Evolutionary conservation across 2,797 vertebrate species (phyloP).

Genomic region (Paramormyrops hopkinsi): DNA sequence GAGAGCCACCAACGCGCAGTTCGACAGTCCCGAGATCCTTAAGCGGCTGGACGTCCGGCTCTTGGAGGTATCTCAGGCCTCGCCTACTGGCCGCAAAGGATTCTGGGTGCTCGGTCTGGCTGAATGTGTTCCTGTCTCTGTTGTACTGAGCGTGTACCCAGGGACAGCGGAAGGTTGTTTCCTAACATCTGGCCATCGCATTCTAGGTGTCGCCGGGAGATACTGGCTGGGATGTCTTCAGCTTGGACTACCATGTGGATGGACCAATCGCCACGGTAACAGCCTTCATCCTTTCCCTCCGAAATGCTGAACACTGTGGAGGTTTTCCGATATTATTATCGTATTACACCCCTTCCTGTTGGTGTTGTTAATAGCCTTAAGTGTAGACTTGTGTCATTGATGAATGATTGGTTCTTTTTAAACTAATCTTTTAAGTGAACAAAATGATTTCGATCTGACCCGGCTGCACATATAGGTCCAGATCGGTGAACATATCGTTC

Average conservation of each 20-base stretch:
- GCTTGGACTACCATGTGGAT: slow-evolving; percentile 94
- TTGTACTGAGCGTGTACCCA: neutral
- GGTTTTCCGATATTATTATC: neutral
- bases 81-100: neutral
- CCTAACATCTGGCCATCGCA: neutral
- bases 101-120: neutral
- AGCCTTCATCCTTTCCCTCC: neutral
- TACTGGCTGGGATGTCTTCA: slow-evolving; percentile 98
- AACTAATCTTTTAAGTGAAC: neutral
- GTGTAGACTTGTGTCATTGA: neutral
- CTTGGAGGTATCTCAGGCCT: slow-evolving; percentile 68
- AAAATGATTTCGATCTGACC: neutral
- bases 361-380: neutral
- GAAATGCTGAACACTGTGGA: neutral
- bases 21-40: slow-evolving; percentile 90
- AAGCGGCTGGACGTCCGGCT: slow-evolving; percentile 89
- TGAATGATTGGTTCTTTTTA: neutral
- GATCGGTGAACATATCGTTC: neutral
- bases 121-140: neutral
- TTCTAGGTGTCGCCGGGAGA: slow-evolving; percentile 88
- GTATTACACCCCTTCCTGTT: neutral
- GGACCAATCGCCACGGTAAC: slow-evolving; percentile 93
- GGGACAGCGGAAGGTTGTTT: neutral
- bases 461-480: neutral
- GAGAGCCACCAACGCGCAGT: slow-evolving; percentile 94